phyloP scores from a whole-genome alignment of 2,113 vertebrate genomes.

The Pluvianellus socialis region DNA sequence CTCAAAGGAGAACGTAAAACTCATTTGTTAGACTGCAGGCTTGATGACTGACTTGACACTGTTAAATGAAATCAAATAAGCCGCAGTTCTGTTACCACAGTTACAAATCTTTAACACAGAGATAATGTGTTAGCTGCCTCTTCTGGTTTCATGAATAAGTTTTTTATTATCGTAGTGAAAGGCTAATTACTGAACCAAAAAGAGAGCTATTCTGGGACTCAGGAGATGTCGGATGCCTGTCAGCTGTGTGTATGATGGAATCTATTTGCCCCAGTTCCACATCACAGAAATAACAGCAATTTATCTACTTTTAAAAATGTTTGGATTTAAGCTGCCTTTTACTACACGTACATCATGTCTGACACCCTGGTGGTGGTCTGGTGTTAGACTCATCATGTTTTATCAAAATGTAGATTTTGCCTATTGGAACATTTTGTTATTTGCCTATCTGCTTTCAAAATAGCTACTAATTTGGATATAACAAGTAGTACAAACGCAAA shows the following conservation, averaged over 20 bases:
- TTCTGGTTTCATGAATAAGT: not conserved
- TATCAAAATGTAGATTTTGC: not conserved
- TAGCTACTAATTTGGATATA: not conserved
- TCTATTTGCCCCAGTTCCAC: not conserved
- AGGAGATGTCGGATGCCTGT: not conserved
- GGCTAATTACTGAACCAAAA: not conserved
- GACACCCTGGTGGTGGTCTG: not conserved
- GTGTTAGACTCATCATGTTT: not conserved
- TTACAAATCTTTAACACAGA: not conserved
- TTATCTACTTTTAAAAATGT: not conserved
- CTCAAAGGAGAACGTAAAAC: not conserved
- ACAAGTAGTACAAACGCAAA: not conserved
- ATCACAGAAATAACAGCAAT: not conserved
- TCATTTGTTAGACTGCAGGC: not conserved
- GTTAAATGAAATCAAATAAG: not conserved
- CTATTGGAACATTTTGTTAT: not conserved
- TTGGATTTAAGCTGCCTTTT: conserved; percentile 5
- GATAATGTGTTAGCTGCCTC: not conserved
- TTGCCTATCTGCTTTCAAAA: not conserved
- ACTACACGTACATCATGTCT: not conserved
- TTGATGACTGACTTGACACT: not conserved
- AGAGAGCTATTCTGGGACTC: not conserved
- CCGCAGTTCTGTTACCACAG: not conserved
- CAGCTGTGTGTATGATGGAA: not conserved
- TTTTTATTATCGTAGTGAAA: not conserved